Conservation (phyloP, 2,797 vertebrate genomes). For the Bradypus variegatus region DNA sequence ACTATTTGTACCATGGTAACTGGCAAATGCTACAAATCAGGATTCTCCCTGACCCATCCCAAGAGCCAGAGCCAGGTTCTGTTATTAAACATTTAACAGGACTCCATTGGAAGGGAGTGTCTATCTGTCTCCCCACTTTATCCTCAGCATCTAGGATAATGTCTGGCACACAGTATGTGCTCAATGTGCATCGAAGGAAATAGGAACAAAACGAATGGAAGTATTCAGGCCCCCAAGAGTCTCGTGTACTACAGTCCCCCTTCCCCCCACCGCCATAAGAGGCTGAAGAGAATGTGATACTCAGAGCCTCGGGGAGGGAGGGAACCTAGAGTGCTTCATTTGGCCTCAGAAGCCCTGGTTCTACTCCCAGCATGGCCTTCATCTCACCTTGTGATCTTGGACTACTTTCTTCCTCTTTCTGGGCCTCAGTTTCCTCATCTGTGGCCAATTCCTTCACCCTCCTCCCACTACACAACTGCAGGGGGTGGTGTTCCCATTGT, state of each 20-base stretch:
- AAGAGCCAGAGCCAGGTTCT: background rate
- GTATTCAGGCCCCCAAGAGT: background rate
- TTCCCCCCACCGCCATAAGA: background rate
- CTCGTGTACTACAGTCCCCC: background rate
- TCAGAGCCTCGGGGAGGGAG: background rate
- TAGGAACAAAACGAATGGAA: background rate
- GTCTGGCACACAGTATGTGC: background rate
- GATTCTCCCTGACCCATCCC: background rate
- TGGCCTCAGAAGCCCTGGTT: background rate
- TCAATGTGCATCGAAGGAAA: background rate
- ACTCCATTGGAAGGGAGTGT: background rate
- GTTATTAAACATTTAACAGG: background rate
- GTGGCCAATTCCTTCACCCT: background rate
- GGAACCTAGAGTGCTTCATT: background rate
- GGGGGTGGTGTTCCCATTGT: background rate
- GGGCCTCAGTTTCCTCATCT: background rate
- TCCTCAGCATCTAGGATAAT: background rate
- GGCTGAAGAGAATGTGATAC: background rate
- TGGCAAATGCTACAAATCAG: background rate
- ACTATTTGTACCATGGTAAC: background rate
- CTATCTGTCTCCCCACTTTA: background rate
- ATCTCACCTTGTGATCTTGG: background rate
- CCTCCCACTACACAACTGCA: background rate
- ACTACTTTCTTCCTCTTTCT: background rate
- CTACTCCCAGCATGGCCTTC: background rate